phyloP scores from a whole-genome alignment of 1,140 invertebrate genomes.

The Meloidogyne hapla region DNA sequence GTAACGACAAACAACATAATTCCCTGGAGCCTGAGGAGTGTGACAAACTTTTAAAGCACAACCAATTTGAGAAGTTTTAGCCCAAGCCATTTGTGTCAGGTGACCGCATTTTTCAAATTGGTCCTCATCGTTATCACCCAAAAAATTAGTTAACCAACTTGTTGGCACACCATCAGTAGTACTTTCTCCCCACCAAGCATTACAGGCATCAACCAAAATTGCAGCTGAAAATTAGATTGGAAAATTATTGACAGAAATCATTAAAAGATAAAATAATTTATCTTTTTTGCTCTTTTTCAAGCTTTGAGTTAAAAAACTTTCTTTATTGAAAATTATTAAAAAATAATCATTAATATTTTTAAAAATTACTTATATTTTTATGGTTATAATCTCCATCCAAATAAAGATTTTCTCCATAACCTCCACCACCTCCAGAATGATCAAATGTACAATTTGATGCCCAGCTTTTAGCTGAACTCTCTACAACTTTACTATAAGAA shows the following conservation, averaged over 20 bases:
- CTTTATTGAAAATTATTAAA: too few species aligned
- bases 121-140: neutral
- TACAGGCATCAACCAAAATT: neutral
- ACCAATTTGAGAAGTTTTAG: neutral
- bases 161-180: neutral
- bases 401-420: neutral
- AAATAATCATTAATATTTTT: too few species aligned
- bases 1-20: neutral
- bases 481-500: neutral
- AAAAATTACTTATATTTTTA: neutral
- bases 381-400: neutral
- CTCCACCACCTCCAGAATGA: neutral
- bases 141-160: neutral
- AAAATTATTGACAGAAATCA: neutral
- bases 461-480: neutral
- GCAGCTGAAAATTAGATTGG: neutral
- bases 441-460: neutral
- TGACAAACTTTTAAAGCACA: neutral
- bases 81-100: neutral
- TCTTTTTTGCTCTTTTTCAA: too few species aligned
- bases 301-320: too few species aligned
- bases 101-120: neutral
- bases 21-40: neutral
- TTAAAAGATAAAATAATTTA: neutral
- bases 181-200: neutral